Base-by-base conservation (phyloP, 2,797 vertebrate genomes). In the Protonibea diacanthus region DNA sequence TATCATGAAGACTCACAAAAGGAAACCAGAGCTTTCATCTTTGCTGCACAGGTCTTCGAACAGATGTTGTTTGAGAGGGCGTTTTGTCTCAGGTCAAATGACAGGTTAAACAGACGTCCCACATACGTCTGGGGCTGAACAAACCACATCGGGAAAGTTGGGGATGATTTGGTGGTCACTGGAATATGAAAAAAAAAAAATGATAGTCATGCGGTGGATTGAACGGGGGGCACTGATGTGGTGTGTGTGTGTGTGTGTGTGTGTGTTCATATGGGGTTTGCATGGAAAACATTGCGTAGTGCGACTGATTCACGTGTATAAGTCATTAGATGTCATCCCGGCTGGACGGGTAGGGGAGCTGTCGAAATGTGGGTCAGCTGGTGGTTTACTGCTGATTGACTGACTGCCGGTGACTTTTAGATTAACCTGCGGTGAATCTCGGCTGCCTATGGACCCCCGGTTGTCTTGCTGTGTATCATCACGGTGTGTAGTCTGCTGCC, bases 201-300 rank as follows among this genome's bases (percentile, higher is more conserved):
- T 0, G 74, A 73, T 71, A 76, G 81, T 85, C 68, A 79, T 85
- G 84, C 10, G 53, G 84, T 84, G 70, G 68, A 51, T 38, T 70
- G 56, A 74, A 64, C 12, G 21, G 70, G 69, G 81, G 82, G 80
- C 66, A 56, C 55, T 80, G 76, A 76, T 27, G 27, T 27, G 29
- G 29, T 29, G 29, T 29, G 85, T 62, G 73, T 60, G 65, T 70
- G 72, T 65, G 69, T 71, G 76, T 67, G 81, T 72, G 76, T 75
- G 75, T 72, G 71, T 67, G 45, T 78, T 71, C 49, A 27, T 74
- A 67, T 53, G 66, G 78, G 77, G 75, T 85, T 85, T 76, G 83
- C 78, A 89, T 89, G 93, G 89, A 91, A 93, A 92, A 88, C 76
- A 84, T 84, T 91, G 87, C 89, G 74, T 86, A 84, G 81, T 86